A percentile compares a stretch with the other conserved stretches of the same genome.
Evolutionary conservation across 2,113 vertebrate genomes (phyloP).

Genomic region (Calidris pygmaea): DNA sequence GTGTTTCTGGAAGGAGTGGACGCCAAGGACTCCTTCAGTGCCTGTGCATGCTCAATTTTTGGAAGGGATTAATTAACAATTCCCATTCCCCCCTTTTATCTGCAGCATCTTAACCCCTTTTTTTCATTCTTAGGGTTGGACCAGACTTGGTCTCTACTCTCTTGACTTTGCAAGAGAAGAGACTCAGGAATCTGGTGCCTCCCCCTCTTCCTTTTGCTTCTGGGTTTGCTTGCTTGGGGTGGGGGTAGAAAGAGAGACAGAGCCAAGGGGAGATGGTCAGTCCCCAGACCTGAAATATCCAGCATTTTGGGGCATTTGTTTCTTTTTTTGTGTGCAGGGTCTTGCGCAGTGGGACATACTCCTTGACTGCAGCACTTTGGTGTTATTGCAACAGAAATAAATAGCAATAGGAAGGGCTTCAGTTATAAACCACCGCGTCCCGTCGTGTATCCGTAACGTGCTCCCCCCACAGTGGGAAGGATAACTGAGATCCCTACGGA

Average conservation of each 20-base stretch:
- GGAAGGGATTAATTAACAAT: background rate
- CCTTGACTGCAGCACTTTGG: background rate
- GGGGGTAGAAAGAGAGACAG: background rate
- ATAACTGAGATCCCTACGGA: accelerated
- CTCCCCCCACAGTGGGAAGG: background rate
- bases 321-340: background rate
- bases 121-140: background rate
- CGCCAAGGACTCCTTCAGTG: background rate
- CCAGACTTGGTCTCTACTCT: background rate
- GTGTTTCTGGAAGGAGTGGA: background rate
- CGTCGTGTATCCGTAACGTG: background rate
- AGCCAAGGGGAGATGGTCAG: accelerated
- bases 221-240: background rate
- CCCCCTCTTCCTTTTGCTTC: background rate
- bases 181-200: background rate
- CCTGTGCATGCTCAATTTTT: background rate
- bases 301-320: accelerated
- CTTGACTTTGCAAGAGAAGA: background rate
- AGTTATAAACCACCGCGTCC: accelerated
- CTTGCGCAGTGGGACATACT: background rate
- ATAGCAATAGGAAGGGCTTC: background rate
- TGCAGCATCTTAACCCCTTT: background rate
- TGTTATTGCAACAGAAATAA: background rate
- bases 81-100: background rate
- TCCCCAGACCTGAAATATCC: background rate